Evolutionary conservation across 2,113 vertebrate genomes (phyloP).

Genomic region (Periophthalmodon schlosseri): DNA sequence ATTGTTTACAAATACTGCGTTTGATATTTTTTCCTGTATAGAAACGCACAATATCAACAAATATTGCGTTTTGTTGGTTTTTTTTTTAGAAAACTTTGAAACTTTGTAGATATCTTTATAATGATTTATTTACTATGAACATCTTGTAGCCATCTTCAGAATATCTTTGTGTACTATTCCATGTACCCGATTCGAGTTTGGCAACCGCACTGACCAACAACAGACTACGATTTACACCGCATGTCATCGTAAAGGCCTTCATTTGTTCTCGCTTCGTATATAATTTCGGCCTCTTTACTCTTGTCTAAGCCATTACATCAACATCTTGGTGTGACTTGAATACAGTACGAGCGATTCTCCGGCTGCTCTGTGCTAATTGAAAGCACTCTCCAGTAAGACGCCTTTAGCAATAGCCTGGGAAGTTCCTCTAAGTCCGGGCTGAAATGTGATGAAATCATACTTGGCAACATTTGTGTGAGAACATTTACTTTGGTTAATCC

Average conservation of each 20-base stretch:
- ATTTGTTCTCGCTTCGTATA: constrained; percentile 58
- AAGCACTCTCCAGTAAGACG: constrained; percentile 47
- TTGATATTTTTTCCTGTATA: background rate
- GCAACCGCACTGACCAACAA: no score
- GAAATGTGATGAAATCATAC: constrained; percentile 33
- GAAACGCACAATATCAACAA: background rate
- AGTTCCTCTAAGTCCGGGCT: constrained; percentile 37
- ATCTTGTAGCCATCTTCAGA: no score
- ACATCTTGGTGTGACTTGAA: constrained; percentile 61
- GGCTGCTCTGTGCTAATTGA: constrained; percentile 46
- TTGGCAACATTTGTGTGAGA: constrained; percentile 50
- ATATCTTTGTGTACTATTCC: no score
- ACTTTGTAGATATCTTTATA: background rate
- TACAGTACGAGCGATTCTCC: background rate
- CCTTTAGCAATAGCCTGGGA: constrained; percentile 24
- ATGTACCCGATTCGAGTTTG: no score
- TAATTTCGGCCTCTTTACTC: constrained; percentile 57
- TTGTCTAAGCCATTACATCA: constrained; percentile 53
- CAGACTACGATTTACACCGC: no score
- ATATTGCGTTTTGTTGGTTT: background rate
- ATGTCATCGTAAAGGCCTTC: constrained; percentile 29
- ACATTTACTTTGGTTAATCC: constrained; percentile 58
- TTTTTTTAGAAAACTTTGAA: background rate
- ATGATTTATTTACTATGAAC: background rate
- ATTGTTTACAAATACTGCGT: no score